These are phyloP conservation scores for Folsomia candida DNA, from an alignment of 2,888 invertebrate species.

Conservation along the genomic window DNA sequence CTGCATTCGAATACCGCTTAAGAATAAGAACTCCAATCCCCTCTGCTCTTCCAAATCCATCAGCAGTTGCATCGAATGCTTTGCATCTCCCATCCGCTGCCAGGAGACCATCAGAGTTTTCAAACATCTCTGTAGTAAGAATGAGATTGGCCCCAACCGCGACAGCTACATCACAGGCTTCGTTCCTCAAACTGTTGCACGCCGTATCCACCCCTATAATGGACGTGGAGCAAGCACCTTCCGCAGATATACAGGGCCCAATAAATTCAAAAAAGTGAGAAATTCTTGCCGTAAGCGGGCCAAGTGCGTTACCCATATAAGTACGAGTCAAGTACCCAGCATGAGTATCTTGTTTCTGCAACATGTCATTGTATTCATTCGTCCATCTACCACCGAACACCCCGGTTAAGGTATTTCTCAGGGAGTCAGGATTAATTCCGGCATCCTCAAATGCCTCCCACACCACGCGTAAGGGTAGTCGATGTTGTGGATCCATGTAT, in stretches of 20 bases:
- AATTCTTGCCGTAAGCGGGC: slow-evolving; percentile 27
- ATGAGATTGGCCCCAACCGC: slow-evolving; percentile 14
- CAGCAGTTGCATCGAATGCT: slow-evolving; percentile 53
- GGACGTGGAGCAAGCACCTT: background rate
- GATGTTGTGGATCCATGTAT: too few relatives aligned
- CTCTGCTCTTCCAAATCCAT: slow-evolving; percentile 54
- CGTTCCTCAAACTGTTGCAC: background rate
- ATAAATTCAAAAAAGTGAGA: slow-evolving; percentile 23
- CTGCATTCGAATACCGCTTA: slow-evolving; percentile 36
- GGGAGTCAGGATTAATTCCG: background rate
- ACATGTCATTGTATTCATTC: slow-evolving; percentile 23
- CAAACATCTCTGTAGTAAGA: too few relatives aligned
- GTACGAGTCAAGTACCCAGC: slow-evolving; percentile 10
- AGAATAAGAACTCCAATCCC: too few relatives aligned
- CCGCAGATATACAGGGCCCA: slow-evolving; percentile 25
- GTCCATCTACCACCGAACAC: slow-evolving; percentile 11
- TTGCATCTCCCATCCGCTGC: slow-evolving; percentile 26
- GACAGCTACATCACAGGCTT: background rate
- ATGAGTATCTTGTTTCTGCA: slow-evolving; percentile 3
- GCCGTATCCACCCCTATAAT: too few relatives aligned
- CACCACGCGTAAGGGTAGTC: too few relatives aligned
- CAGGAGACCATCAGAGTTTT: too few relatives aligned
- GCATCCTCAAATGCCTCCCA: slow-evolving; percentile 13
- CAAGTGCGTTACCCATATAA: slow-evolving; percentile 29
- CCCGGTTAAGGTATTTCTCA: slow-evolving; percentile 5